Evolutionary conservation across 1,140 invertebrate genomes (phyloP), one percentile per base, ranked within the genome.

Genomic region (Anoplolepis gracilipes): DNA sequence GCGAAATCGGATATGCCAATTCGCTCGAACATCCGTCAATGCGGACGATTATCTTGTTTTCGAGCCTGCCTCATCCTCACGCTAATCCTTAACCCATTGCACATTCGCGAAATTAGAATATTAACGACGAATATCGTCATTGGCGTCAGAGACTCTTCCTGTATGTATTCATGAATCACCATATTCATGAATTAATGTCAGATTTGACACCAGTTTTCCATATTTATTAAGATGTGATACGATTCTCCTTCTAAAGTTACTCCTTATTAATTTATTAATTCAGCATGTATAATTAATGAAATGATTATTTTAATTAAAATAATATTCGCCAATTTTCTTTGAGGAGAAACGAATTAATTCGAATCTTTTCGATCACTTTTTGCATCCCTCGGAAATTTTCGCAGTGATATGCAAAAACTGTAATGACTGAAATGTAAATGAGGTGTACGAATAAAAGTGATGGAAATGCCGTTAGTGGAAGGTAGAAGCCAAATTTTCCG

Each of bases 1-100:
- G 67, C 25, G n/a, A 75, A 84, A 84, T 59, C 69, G 55, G 70
- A 75, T 75, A 59, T 1, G 53, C 79, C 28, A 75, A 62, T 84
- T 84, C 70, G 33, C 13, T 42, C 13, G 36, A 19, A 42, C 16
- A 36, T 42, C 25, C 42, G 33, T 78, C 64, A 59, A 82, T 39
- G 28, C 30, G 19, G 46, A 33, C 25, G 39, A 73, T 82, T 59
- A 73, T 42, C 25, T 82, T 22, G 30, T 67, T 82, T 49, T 70
- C 16, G n/a, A 33, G 46, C 8, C 39, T 55, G 67, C 30, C 10
- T 61, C 57, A 67, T 5, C 19, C 61, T 2, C 8, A 10, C 28
- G 4, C n/a, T 3, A 22, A 4, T 55, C 13, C 6, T 10, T 59
- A 10, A 13, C 5, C 13, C 1, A 65, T 5, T 7, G 3, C n/a